Evolutionary conservation across 1,140 invertebrate species (phyloP).

Genomic region (Trichoplusia ni): DNA sequence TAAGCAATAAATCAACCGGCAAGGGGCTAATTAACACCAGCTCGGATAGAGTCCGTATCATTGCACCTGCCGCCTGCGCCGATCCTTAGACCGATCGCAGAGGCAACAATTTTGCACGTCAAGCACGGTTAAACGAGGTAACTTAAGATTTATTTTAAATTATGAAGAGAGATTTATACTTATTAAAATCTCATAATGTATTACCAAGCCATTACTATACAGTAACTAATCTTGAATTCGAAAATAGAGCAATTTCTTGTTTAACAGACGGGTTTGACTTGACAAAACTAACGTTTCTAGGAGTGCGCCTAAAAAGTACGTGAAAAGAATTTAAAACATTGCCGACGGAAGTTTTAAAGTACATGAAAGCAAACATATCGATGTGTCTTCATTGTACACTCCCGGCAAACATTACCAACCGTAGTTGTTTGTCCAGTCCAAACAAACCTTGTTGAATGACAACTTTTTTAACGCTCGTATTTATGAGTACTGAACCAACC

Average conservation of each 20-base stretch:
- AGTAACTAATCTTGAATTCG: not conserved
- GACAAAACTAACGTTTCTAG: too few species aligned
- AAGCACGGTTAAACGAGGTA: slow-evolving; percentile 30
- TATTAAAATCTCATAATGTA: not conserved
- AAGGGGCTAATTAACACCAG: slow-evolving; percentile 64
- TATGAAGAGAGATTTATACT: slow-evolving; percentile 1
- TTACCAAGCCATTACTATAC: not conserved
- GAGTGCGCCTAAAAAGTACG: too few species aligned
- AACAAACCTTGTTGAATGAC: slow-evolving; percentile 23
- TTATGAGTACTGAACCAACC: slow-evolving; percentile 20
- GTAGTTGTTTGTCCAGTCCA: slow-evolving; percentile 15
- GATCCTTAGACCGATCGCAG: slow-evolving; percentile 15
- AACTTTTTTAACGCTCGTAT: slow-evolving; percentile 25
- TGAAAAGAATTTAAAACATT: not conserved
- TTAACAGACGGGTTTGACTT: too few species aligned
- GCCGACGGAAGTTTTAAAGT: not conserved
- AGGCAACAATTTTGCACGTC: slow-evolving; percentile 42
- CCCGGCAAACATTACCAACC: slow-evolving; percentile 11
- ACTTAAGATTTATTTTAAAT: slow-evolving; percentile 38
- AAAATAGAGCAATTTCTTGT: too few species aligned
- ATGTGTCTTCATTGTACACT: slow-evolving; percentile 17
- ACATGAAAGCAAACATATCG: slow-evolving; percentile 10
- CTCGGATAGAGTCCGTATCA: slow-evolving; percentile 49
- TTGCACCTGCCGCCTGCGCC: slow-evolving; percentile 49
- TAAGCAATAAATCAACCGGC: slow-evolving; percentile 62